A percentile compares a stretch with the other conserved stretches of the same genome.
phyloP scores from a whole-genome alignment of 2,113 vertebrate genomes.

The Megaceryle torquata region DNA sequence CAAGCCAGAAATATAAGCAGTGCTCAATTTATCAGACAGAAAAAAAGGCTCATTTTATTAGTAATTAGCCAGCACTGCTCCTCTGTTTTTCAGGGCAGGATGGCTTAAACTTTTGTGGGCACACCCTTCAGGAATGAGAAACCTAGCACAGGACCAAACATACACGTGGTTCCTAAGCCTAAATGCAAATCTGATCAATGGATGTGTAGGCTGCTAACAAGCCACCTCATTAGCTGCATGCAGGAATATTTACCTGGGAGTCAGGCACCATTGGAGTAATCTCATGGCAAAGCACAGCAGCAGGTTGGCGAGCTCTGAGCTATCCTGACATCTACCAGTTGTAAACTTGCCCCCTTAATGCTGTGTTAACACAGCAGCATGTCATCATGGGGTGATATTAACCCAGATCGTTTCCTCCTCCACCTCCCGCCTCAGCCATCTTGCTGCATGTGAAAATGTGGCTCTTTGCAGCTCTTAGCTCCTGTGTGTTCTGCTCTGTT shows the following conservation, averaged over 20 bases:
- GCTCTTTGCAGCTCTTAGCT: not conserved
- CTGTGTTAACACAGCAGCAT: not conserved
- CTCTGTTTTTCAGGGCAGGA: not conserved
- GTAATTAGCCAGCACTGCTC: not conserved
- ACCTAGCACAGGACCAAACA: not conserved
- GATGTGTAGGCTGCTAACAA: not conserved
- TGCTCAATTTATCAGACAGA: not conserved
- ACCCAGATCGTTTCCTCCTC: not conserved
- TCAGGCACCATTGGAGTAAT: accelerated
- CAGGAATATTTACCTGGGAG: not conserved
- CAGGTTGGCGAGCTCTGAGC: not conserved
- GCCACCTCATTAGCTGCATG: not conserved
- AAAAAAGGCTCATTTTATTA: not conserved
- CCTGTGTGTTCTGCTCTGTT: not conserved
- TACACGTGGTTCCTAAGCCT: accelerated
- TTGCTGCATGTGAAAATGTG: not conserved
- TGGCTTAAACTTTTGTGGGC: not conserved
- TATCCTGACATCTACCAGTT: not conserved
- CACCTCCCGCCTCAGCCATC: not conserved
- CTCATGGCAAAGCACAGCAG: not conserved
- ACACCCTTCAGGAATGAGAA: not conserved
- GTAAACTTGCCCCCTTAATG: not conserved
- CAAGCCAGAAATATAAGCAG: not conserved
- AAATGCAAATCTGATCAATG: not conserved
- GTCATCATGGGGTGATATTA: not conserved